Base-by-base conservation (phyloP, 1,140 invertebrate genomes). In the Anadara kagoshimensis region DNA sequence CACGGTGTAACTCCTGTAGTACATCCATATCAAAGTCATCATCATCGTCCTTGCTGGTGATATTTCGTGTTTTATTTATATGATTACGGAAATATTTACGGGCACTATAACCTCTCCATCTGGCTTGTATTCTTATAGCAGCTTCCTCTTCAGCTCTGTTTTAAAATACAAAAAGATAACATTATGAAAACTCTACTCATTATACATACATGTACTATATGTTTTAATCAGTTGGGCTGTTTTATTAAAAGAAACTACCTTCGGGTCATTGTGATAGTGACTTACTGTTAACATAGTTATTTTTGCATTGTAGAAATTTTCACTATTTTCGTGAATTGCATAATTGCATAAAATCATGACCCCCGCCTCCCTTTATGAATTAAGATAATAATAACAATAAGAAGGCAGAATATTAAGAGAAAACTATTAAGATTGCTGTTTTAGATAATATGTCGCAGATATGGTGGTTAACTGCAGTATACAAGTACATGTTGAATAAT, bases 111-210 rank as follows among this genome's bases (percentile, higher is more conserved):
- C 81, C 79, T 51, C 78, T 62, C 82, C 82, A 84, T 4, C 22
- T 43, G 10, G 82, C 75, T 72, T 84, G 82, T 10, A 83, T 83
- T 44, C 57, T 72, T 16, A 56, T 71, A 41, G 79, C 81, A 43
- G 80, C 78, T 26, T 64, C 41, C 24, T 45, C 61, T 45, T 51
- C 16, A 44, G 54, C 10, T 26, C 47, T 51, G 12, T 18, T 51
- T 1, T 64, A 14, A 29, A 8, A 10, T 51, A 41, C 47, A 18
- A 12, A 41, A 59, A 62, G 58, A 43, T 10, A 47, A 10, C 16
- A 16, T 47, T 10, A 47, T 47, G 45, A 47, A 10, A 10, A 47
- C 16, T 47, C 45, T 47, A 47, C 8, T 8, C 16, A 16, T 47
- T 47, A 16, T n/a, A n/a, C n/a, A n/a, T n/a, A n/a, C n/a, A n/a